Evolutionary conservation across 2,888 invertebrate species (phyloP).

Genomic region (Eristalinus aeneus): DNA sequence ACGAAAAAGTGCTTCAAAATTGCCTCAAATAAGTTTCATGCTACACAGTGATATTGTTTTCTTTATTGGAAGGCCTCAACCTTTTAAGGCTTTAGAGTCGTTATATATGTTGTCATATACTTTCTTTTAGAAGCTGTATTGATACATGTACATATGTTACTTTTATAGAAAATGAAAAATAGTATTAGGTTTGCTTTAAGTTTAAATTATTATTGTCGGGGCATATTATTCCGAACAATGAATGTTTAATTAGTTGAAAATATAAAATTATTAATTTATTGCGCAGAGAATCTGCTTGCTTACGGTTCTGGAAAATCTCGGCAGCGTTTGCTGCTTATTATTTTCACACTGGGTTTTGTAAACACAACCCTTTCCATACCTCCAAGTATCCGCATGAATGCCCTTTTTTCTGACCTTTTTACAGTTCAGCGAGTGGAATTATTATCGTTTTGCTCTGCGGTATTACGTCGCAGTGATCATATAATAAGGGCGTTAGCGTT

Average conservation of each 20-base stretch:
- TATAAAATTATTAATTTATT: neutral
- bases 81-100: no score
- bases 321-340: neutral
- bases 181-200: no score
- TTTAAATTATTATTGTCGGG: no score
- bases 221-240: no score
- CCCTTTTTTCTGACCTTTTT: neutral
- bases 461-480: neutral
- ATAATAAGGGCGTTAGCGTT: neutral
- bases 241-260: neutral
- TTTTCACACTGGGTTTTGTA: neutral
- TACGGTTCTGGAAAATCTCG: neutral
- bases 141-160: no score
- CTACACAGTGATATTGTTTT: no score
- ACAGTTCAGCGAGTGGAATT: neutral
- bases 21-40: no score
- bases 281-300: neutral
- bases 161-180: no score
- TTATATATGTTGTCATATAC: no score
- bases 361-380: neutral
- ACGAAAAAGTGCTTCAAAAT: no score
- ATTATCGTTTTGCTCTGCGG: neutral
- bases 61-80: no score
- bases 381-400: neutral
- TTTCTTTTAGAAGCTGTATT: no score